A percentile compares a stretch with the other conserved stretches of the same genome.
phyloP scores from a whole-genome alignment of 2,888 invertebrate genomes.

The Drosophila putrida region DNA sequence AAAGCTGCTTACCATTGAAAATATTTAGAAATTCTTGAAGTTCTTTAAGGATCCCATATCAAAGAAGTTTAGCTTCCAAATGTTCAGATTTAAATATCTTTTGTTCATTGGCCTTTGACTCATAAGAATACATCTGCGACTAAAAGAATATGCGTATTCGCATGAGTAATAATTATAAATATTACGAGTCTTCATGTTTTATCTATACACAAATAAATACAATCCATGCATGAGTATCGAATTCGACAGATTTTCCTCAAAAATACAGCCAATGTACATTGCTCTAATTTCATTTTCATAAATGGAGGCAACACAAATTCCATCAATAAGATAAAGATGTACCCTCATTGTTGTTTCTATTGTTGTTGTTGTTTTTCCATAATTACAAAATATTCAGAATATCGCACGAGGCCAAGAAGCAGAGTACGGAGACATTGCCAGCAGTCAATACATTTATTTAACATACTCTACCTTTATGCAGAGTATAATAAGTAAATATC shows the following conservation, averaged over 20 bases:
- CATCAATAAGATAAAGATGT: constrained; percentile 66
- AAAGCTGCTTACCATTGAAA: no score
- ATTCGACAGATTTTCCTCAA: constrained; percentile 48
- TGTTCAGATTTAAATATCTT: not conserved
- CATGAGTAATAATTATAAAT: constrained; percentile 58
- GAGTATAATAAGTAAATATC: not conserved
- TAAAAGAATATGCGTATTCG: constrained; percentile 6
- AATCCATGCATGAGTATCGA: constrained; percentile 27
- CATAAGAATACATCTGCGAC: constrained; percentile 14
- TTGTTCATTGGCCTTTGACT: constrained; percentile 21
- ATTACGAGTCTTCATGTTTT: constrained; percentile 19
- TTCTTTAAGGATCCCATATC: not conserved
- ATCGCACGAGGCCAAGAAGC: constrained; percentile 67
- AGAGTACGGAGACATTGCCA: constrained; percentile 30
- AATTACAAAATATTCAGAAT: constrained; percentile 76
- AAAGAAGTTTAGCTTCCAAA: constrained; percentile 2
- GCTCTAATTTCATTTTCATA: constrained; percentile 50
- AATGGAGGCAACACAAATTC: constrained; percentile 46
- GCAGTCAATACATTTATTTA: constrained; percentile 31
- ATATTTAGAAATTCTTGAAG: no score
- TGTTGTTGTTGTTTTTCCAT: constrained; percentile 60
- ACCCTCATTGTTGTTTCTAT: constrained; percentile 29
- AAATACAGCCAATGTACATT: constrained; percentile 31
- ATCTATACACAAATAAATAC: constrained; percentile 10
- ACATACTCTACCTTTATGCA: constrained; percentile 6